These are phyloP conservation scores for Crossaster papposus DNA, from an alignment of 53 echinoderm and acorn worm species.

Conservation along the genomic window DNA sequence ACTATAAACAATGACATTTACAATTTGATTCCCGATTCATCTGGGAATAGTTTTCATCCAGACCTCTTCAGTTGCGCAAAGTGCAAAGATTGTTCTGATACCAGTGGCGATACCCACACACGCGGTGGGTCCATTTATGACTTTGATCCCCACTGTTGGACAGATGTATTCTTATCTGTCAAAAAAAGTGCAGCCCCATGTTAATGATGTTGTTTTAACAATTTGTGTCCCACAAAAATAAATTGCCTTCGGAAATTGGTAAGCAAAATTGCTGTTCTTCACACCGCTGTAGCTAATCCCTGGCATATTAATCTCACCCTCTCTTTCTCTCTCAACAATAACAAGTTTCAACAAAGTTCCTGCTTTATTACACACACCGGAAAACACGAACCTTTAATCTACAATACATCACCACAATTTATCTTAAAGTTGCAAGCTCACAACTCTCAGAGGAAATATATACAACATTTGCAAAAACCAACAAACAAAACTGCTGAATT, in stretches of 20 bases:
- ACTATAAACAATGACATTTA: slow-evolving; percentile 39
- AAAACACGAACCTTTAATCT: not conserved
- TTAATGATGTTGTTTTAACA: slow-evolving; percentile 43
- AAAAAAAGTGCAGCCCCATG: slow-evolving; percentile 43
- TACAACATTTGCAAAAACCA: no score
- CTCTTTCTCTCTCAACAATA: not conserved
- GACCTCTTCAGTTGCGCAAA: slow-evolving; percentile 47
- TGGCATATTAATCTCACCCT: not conserved
- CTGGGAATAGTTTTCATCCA: slow-evolving; percentile 21
- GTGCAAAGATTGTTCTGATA: slow-evolving; percentile 39
- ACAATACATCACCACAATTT: not conserved
- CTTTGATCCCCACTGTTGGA: not conserved
- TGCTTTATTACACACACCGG: not conserved
- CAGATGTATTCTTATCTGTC: slow-evolving; percentile 39
- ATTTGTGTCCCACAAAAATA: slow-evolving; percentile 14
- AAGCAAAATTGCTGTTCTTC: not conserved
- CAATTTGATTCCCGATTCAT: slow-evolving; percentile 1
- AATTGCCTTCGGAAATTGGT: not conserved
- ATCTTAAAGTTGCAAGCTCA: not conserved
- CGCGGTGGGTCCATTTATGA: slow-evolving; percentile 14
- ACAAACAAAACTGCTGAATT: no score
- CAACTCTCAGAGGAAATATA: not conserved
- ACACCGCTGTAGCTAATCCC: not conserved
- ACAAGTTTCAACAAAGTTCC: not conserved
- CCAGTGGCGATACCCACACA: not conserved